Evolutionary conservation across 2,113 vertebrate genomes (phyloP), one percentile per base, ranked within the genome.

Genomic region (Raja brachyura): DNA sequence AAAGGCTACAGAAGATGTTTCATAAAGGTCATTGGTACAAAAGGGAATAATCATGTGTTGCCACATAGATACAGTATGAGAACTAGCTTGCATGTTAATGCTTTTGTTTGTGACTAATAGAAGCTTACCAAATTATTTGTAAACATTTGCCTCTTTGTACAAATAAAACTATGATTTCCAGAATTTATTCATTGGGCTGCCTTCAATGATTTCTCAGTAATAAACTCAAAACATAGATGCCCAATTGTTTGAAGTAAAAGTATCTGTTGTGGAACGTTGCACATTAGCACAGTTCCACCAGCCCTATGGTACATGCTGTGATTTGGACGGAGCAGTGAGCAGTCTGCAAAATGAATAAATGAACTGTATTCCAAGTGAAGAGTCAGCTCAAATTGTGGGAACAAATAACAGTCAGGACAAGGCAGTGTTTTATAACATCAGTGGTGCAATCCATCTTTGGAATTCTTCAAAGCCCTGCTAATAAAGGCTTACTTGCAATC

Each of bases 61-160:
- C 93, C 93, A 93, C 70, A 74, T 76, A 93, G 94, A 94, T 94
- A 48, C 39, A 48, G 39, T 48, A 95, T 93, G 93, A 94, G 94
- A 94, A 94, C 61, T 93, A 93, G 92, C 94, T 95, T 92, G 66
- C 28, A 78, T 93, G 93, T 93, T 93, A 93, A 88, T 94, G 14
- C 56, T 93, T 88, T 83, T 95, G 93, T 95, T 95, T 95, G 93
- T 94, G 93, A 93, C 93, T 77, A 14, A 93, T 93, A 93, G 76
- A 93, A 63, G 3, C 39, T 18, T 74, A 94, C 93, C 94, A 86
- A 79, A 39, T 5, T 94, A 93, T 94, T 93, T 94, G 8, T 93
- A 94, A 95, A 95, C 94, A 95, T 96, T 95, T 93, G 93, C 93
- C 93, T 95, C 94, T 94, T 96, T 95, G 94, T 95, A 93, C 88